These are phyloP conservation scores for Gymnocephalus cernua DNA, from an alignment of 2,113 vertebrate genomes.

Conservation along the genomic window DNA sequence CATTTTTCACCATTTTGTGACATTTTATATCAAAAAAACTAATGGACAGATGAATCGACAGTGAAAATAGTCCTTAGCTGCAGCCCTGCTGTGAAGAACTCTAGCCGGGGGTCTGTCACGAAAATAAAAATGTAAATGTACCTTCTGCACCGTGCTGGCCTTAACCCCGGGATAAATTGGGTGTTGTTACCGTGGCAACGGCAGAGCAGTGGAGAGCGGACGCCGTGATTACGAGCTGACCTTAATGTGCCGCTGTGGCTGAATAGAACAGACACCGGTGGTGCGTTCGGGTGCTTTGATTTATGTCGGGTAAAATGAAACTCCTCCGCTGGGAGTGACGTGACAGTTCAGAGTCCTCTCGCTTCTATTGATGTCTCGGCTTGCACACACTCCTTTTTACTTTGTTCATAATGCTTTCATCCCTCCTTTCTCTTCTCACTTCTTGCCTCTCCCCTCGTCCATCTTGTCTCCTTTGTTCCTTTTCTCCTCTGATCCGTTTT, in stretches of 20 bases:
- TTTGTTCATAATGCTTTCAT: fast-evolving
- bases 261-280: not conserved
- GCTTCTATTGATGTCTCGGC: conserved; percentile 2
- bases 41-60: too few species aligned
- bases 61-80: too few species aligned
- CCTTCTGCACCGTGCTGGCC: not conserved
- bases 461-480: not conserved
- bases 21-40: too few species aligned
- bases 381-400: not conserved
- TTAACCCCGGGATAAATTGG: not conserved
- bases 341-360: not conserved
- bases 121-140: too few species aligned
- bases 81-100: too few species aligned
- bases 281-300: conserved; percentile 22
- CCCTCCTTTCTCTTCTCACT: not conserved
- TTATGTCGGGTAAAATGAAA: conserved; percentile 19
- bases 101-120: too few species aligned
- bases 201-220: not conserved
- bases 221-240: conserved; percentile 3
- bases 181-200: conserved; percentile 42
- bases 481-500: not conserved
- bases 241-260: not conserved
- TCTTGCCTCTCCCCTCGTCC: too few species aligned
- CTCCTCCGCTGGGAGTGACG: conserved; percentile 3
- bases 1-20: too few species aligned